phyloP scores from a whole-genome alignment of 37 sponge, comb jelly and placozoan species.

The Cliona cf. orientalis region DNA sequence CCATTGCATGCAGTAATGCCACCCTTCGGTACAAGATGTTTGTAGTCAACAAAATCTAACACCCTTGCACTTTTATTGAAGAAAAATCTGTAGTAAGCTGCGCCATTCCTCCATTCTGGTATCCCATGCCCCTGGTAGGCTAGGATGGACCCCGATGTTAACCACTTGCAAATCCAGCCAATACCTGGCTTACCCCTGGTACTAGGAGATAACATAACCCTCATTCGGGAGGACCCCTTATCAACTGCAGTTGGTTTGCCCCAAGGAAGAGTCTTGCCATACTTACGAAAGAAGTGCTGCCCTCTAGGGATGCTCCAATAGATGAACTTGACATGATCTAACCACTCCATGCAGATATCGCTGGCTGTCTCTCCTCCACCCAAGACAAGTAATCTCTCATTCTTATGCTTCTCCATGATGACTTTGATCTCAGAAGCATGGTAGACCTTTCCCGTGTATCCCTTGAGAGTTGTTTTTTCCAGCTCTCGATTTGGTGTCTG shows the following conservation, averaged over 20 bases:
- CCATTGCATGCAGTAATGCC: conserved; percentile 53
- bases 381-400: conserved; percentile 73
- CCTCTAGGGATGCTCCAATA: conserved; percentile 91
- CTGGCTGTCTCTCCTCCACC: conserved; percentile 95
- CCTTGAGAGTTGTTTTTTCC: conserved; percentile 28
- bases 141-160: conserved; percentile 75
- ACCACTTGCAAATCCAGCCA: conserved; percentile 90
- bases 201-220: conserved; percentile 69
- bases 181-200: conserved; percentile 75
- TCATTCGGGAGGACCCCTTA: conserved; percentile 74
- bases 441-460: conserved; percentile 65
- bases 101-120: conserved; percentile 78
- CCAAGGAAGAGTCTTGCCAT: conserved; percentile 76
- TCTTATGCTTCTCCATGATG: conserved; percentile 37
- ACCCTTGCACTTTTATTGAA: conserved; percentile 85
- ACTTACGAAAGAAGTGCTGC: conserved; percentile 88
- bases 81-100: conserved; percentile 57
- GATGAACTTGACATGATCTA: conserved; percentile 57
- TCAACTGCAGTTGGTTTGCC: conserved; percentile 74
- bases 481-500: conserved; percentile 57
- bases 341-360: conserved; percentile 85
- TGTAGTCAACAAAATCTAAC: conserved; percentile 73
- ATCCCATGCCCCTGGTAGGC: conserved; percentile 91
- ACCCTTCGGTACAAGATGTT: conserved; percentile 78
- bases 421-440: conserved; percentile 77